These are phyloP conservation scores for Hycleus phaleratus DNA, from an alignment of 1,140 invertebrate genomes.

Conservation along the genomic window DNA sequence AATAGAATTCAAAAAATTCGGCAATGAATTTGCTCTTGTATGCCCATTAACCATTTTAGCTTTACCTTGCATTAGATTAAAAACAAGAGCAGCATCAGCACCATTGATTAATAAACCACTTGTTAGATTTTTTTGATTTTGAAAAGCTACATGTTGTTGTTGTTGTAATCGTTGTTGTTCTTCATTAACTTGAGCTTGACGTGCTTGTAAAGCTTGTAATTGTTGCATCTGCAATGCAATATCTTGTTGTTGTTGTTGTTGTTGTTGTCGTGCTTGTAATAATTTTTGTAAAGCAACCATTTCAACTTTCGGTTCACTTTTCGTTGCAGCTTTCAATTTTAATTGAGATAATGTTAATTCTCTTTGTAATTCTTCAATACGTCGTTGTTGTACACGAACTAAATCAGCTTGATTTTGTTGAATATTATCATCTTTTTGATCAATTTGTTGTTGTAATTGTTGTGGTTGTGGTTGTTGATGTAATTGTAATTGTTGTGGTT, in stretches of 20 bases:
- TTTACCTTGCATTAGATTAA: constrained; percentile 41
- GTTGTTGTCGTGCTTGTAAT: constrained; percentile 54
- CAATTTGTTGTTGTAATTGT: constrained; percentile 32
- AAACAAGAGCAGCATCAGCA: constrained; percentile 36
- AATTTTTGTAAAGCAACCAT: constrained; percentile 42
- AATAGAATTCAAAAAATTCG: constrained; percentile 46
- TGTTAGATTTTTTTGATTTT: constrained; percentile 36
- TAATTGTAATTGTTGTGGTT: constrained; percentile 21
- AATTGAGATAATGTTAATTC: constrained; percentile 69
- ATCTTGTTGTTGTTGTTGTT: constrained; percentile 49
- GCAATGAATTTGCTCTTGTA: constrained; percentile 43
- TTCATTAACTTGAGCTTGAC: constrained; percentile 31
- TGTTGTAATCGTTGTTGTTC: constrained; percentile 37
- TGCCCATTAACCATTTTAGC: constrained; percentile 36
- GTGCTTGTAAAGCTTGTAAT: constrained; percentile 28
- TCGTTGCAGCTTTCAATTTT: constrained; percentile 55
- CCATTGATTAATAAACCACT: constrained; percentile 32
- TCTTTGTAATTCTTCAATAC: constrained; percentile 80
- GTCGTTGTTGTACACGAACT: constrained; percentile 74
- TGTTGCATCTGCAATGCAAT: constrained; percentile 39
- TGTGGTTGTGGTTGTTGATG: constrained; percentile 25
- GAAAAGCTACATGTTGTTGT: constrained; percentile 40
- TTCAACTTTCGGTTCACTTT: constrained; percentile 36
- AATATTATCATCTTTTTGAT: constrained; percentile 22
- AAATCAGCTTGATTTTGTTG: constrained; percentile 53